Conservation (phyloP, 2,888 invertebrate genomes). For the Saturnia pavonia region DNA sequence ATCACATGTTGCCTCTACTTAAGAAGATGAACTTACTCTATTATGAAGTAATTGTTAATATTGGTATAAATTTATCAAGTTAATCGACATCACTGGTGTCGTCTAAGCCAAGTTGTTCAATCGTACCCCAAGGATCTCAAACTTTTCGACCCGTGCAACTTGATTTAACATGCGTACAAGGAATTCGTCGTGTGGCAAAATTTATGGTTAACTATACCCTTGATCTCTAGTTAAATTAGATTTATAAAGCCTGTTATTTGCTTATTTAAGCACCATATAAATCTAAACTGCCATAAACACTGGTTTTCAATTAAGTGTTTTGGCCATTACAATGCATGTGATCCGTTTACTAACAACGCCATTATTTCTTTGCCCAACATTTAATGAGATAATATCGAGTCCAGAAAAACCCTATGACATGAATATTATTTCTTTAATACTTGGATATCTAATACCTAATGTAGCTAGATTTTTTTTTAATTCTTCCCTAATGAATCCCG, state of each 20-base stretch:
- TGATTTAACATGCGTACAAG: conserved; percentile 18
- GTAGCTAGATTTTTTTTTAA: no score
- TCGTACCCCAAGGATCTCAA: conserved; percentile 12
- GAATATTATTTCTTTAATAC: no score
- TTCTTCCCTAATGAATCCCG: no score
- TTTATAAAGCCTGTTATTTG: neutral
- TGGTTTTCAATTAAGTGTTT: no score
- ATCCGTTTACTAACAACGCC: no score
- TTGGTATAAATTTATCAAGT: neutral
- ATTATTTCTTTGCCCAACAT: no score
- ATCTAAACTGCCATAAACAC: neutral
- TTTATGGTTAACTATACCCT: conserved; percentile 13
- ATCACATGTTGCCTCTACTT: no score
- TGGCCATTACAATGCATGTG: no score
- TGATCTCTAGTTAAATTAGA: neutral
- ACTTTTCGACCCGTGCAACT: conserved; percentile 14
- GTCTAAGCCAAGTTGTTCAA: conserved; percentile 13
- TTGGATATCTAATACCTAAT: no score
- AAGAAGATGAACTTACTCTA: neutral
- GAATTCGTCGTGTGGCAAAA: conserved; percentile 9
- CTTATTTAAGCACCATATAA: neutral
- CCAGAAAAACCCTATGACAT: no score
- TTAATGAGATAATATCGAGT: no score
- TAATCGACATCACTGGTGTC: neutral
- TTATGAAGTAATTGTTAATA: neutral